Conservation (phyloP, 1,140 invertebrate species). For the Dermatophagoides farinae region DNA sequence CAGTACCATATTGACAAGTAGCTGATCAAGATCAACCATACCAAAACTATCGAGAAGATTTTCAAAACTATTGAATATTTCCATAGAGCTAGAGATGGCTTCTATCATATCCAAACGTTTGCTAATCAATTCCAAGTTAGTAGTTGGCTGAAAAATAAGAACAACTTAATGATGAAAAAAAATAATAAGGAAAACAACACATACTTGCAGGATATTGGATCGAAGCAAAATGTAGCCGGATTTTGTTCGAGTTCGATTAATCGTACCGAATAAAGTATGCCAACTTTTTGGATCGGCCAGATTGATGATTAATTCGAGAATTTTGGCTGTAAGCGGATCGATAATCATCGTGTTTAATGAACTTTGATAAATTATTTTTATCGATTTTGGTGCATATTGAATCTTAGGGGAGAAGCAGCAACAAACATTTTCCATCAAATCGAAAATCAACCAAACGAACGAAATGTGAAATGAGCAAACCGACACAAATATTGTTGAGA, state of each 20-base stretch:
- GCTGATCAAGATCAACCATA: slow-evolving; percentile 35
- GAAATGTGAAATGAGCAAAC: too few species aligned
- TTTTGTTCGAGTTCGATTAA: slow-evolving; percentile 55
- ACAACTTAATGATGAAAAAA: neutral
- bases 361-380: slow-evolving; percentile 58
- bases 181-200: slow-evolving; percentile 18
- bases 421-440: neutral
- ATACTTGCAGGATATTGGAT: slow-evolving; percentile 59
- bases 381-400: slow-evolving; percentile 47
- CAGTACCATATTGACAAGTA: slow-evolving; percentile 37
- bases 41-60: slow-evolving; percentile 32
- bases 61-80: slow-evolving; percentile 22
- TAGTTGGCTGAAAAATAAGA: slow-evolving; percentile 20
- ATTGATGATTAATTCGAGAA: slow-evolving; percentile 48
- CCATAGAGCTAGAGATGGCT: slow-evolving; percentile 27
- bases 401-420: slow-evolving; percentile 26
- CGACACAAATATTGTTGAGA: neutral
- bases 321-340: slow-evolving; percentile 30
- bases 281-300: slow-evolving; percentile 25
- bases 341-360: slow-evolving; percentile 63
- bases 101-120: slow-evolving; percentile 45
- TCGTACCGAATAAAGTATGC: slow-evolving; percentile 41
- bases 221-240: slow-evolving; percentile 52
- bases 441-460: neutral
- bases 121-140: slow-evolving; percentile 39